phyloP scores from a whole-genome alignment of 2,888 invertebrate genomes.

The Cremastinae sp. region DNA sequence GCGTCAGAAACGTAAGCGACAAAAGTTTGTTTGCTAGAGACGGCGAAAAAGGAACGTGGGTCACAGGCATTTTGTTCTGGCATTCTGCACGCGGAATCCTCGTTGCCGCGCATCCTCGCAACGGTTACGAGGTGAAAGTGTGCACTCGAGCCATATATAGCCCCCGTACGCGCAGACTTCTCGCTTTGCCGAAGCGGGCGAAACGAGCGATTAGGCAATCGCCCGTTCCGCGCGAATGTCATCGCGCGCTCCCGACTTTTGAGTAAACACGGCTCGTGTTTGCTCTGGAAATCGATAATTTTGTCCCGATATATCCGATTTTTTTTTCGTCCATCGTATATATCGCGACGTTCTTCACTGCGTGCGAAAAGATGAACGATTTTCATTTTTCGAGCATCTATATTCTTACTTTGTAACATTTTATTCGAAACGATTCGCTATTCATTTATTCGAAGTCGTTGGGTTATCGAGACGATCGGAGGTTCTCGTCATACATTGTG shows the following conservation, averaged over 20 bases:
- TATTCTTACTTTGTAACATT: too few relatives aligned
- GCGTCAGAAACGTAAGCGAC: too few relatives aligned
- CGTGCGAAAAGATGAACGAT: too few relatives aligned
- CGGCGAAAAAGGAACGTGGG: conserved; percentile 36
- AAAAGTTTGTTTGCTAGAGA: conserved; percentile 20
- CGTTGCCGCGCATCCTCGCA: conserved; percentile 39
- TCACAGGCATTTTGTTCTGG: conserved; percentile 55
- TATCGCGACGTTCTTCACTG: background rate
- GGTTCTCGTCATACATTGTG: conserved; percentile 5
- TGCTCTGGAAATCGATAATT: too few relatives aligned
- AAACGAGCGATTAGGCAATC: conserved; percentile 53
- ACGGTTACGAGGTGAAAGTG: conserved; percentile 49
- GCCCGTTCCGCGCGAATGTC: conserved; percentile 11
- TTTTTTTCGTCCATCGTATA: background rate
- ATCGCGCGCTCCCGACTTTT: background rate
- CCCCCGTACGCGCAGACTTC: conserved; percentile 28
- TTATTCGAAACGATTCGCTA: conserved; percentile 14
- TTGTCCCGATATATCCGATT: background rate
- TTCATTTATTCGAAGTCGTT: conserved; percentile 32
- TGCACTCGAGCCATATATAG: conserved; percentile 38
- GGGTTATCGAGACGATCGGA: conserved; percentile 39
- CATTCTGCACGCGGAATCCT: conserved; percentile 54
- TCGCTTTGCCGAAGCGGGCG: conserved; percentile 29
- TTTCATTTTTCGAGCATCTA: too few relatives aligned
- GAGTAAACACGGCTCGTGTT: background rate